phyloP scores from a whole-genome alignment of 1,140 invertebrate species.

The Chrysoperla carnea region DNA sequence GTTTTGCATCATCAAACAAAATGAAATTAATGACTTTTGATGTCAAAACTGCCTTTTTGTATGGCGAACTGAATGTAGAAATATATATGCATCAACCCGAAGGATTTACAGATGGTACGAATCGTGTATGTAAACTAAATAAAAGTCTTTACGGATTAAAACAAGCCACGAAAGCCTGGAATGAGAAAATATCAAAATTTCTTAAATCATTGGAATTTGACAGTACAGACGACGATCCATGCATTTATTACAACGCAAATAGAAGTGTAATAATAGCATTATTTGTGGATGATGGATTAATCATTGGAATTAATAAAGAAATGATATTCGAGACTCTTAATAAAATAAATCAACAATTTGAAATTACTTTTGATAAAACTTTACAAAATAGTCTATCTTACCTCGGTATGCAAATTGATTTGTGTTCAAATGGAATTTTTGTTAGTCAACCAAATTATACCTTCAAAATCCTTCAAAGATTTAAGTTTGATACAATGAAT shows the following conservation, averaged over 20 bases:
- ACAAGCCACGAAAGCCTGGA: background rate
- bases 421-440: background rate
- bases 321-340: background rate
- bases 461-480: constrained; percentile 7
- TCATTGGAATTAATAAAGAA: constrained; percentile 1
- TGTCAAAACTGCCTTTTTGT: too few relatives aligned
- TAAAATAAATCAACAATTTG: constrained; percentile 1
- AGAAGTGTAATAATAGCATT: constrained; percentile 6
- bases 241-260: background rate
- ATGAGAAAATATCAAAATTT: background rate
- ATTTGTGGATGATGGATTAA: constrained; percentile 11
- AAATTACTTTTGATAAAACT: constrained; percentile 2
- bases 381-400: constrained; percentile 2
- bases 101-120: too few relatives aligned
- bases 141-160: constrained; percentile 2
- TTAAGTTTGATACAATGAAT: constrained; percentile 8
- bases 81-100: constrained; percentile 8
- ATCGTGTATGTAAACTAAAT: background rate
- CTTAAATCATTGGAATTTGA: background rate
- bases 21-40: too few relatives aligned
- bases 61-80: too few relatives aligned
- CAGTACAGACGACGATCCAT: background rate
- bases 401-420: constrained; percentile 4
- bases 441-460: constrained; percentile 6
- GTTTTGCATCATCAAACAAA: too few relatives aligned